phyloP scores from a whole-genome alignment of 1,140 invertebrate species.

The Apis cerana region DNA sequence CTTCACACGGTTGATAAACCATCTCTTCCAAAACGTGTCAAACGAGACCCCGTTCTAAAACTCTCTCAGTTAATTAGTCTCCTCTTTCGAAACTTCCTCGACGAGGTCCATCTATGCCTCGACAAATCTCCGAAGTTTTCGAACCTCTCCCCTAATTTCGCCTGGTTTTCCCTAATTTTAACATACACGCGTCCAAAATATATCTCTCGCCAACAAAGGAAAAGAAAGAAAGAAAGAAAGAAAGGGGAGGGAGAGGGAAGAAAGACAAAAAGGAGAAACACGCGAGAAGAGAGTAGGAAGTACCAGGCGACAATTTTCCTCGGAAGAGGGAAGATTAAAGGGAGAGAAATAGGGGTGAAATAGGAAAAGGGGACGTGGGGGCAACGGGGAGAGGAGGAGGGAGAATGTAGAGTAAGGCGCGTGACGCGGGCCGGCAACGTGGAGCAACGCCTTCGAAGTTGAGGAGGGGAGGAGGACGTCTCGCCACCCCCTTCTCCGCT shows the following conservation, averaged over 20 bases:
- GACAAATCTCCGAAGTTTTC: not conserved
- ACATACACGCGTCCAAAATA: too few species aligned
- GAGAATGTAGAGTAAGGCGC: slow-evolving; percentile 47
- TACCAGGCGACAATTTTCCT: slow-evolving; percentile 12
- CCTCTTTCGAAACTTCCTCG: not conserved
- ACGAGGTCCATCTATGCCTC: not conserved
- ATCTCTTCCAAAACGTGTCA: not conserved
- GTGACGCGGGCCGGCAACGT: slow-evolving; percentile 57
- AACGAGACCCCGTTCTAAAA: not conserved
- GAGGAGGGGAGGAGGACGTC: slow-evolving; percentile 42
- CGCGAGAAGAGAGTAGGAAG: too few species aligned
- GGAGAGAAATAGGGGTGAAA: not conserved
- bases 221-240: not conserved
- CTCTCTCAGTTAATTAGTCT: not conserved
- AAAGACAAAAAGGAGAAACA: not conserved
- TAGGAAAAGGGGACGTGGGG: not conserved
- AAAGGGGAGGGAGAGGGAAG: not conserved
- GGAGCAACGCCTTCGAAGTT: slow-evolving; percentile 50
- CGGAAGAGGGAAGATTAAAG: slow-evolving; percentile 36
- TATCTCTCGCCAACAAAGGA: too few species aligned
- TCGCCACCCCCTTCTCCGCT: slow-evolving; percentile 51
- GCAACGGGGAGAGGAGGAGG: slow-evolving; percentile 1
- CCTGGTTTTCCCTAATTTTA: not conserved
- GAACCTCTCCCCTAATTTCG: not conserved
- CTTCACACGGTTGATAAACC: not conserved